Conservation (phyloP, 30 jellyfish, hydroid and myxozoan species). For the Pseudorhiza aurosa region DNA sequence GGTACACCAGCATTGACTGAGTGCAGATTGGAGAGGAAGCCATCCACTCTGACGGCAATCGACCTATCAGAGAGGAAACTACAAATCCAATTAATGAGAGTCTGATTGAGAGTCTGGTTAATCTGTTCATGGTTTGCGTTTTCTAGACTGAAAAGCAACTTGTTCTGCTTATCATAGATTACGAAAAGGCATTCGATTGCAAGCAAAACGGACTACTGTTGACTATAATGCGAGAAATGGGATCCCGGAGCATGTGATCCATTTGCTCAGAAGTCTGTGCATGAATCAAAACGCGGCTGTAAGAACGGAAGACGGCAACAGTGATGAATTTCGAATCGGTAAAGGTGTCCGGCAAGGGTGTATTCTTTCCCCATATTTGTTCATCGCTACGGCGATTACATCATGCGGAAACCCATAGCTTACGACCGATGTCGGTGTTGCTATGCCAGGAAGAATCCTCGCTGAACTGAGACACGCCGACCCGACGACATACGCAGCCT, state of each 20-base stretch:
- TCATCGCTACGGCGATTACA: slow-evolving; percentile 3
- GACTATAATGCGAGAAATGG: background rate
- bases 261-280: background rate
- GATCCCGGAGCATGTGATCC: slow-evolving; percentile 17
- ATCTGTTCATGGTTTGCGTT: too few relatives aligned
- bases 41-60: too few relatives aligned
- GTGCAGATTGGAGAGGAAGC: too few relatives aligned
- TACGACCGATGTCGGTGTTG: background rate
- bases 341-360: slow-evolving; percentile 42
- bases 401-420: background rate
- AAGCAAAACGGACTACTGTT: slow-evolving; percentile 5
- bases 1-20: too few relatives aligned
- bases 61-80: too few relatives aligned
- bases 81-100: too few relatives aligned
- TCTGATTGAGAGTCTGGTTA: too few relatives aligned
- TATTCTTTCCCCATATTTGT: background rate
- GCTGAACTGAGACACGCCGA: slow-evolving; percentile 16
- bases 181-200: slow-evolving; percentile 43
- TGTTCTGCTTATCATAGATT: slow-evolving; percentile 18
- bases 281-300: slow-evolving; percentile 5
- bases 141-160: too few relatives aligned
- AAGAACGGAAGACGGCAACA: background rate
- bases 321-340: slow-evolving; percentile 4
- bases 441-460: background rate
- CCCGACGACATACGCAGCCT: slow-evolving; percentile 10